Base-by-base conservation (phyloP, 2,888 invertebrate species). In the Phlogophora meticulosa region DNA sequence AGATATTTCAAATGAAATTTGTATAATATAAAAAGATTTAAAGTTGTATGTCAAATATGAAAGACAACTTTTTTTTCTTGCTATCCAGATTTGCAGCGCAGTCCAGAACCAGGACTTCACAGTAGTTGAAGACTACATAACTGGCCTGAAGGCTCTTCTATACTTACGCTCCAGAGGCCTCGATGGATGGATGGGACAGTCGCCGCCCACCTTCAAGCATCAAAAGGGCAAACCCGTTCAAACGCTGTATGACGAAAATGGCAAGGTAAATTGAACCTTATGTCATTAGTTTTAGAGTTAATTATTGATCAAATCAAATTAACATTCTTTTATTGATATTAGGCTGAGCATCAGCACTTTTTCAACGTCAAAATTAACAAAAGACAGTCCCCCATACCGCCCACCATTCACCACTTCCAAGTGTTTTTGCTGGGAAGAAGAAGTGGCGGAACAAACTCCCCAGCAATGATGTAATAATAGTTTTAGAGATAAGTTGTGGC, bases 31-130 rank as follows among this genome's bases (percentile, higher is more conserved):
- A n/a, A n/a, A n/a, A n/a, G n/a, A n/a, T n/a, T n/a, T n/a, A n/a
- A 20, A 11, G 22, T 20, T 45, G 5, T 7, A 9, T 7, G 5
- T 7, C 7, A 22, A 28, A 4, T 17, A 17, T 28, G 32, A 13
- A 28, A 13, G 7, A 17, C 9, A 15, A 48, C 7, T n/a, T 15
- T 34, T n/a, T 13, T 1, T 7, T 24, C 7, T 17, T 43, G 9
- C 28, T 4, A 4, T 43, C 1, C 84, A 98, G 97, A 96, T 99
- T 64, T 98, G 99, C 93, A 99, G 99, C 84, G 98, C 99, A 0
- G 97, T 99, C 22, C 99, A 99, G 92, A 99, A 99, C 94, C 99
- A 99, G 95, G 99, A 99, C 93, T 99, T 99, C 88, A 99, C 99
- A 0, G 95, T 99, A 0, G 97, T 99, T 52, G 98, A 99, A 11